Percentiles rank a stretch among this genome's conserved stretches.
These are phyloP conservation scores for Chiloscyllium plagiosum DNA, from an alignment of 2,113 vertebrate species.

Conservation along the genomic window DNA sequence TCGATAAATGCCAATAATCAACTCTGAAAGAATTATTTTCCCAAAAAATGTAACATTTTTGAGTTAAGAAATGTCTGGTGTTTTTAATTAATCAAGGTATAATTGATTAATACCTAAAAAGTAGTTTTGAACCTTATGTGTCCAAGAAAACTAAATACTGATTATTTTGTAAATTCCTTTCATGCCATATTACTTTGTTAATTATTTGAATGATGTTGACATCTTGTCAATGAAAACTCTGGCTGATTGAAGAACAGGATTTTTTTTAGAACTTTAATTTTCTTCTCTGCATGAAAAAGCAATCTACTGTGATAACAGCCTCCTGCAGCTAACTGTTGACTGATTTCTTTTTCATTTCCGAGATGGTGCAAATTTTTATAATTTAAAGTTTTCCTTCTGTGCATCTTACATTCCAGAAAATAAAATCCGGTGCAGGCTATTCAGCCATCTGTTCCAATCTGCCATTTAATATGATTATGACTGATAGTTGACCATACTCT, in stretches of 20 bases:
- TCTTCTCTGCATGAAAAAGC: conserved; percentile 44
- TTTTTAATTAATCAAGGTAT: background rate
- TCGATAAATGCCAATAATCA: conserved; percentile 39
- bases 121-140: background rate
- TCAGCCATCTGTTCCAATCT: too few species aligned
- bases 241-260: conserved; percentile 49
- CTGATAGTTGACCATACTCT: too few species aligned
- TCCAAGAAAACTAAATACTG: background rate
- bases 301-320: conserved; percentile 51
- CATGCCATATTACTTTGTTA: conserved; percentile 18
- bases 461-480: too few species aligned
- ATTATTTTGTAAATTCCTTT: background rate
- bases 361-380: background rate
- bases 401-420: background rate
- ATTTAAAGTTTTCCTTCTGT: background rate
- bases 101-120: background rate
- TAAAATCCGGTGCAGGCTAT: background rate
- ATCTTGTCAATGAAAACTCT: conserved; percentile 50
- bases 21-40: background rate
- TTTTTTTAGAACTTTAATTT: conserved; percentile 47
- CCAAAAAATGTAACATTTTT: background rate
- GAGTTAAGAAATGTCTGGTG: background rate
- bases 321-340: background rate
- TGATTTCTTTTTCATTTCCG: background rate
- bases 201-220: conserved; percentile 47